Evolutionary conservation across 2,113 vertebrate genomes (phyloP).

Genomic region (Felis chaus): DNA sequence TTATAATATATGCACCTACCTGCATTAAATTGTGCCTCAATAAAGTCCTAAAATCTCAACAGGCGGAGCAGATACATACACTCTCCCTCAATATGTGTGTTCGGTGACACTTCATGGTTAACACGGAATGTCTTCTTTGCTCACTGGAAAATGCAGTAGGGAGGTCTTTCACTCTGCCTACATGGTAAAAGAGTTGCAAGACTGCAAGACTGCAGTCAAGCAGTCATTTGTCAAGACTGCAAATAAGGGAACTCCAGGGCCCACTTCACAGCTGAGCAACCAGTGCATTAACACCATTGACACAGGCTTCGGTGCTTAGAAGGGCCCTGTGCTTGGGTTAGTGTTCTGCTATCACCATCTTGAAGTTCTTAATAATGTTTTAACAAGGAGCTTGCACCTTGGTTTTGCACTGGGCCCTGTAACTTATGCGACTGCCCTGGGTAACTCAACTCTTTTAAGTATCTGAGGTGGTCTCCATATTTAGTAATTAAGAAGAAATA

Average conservation of each 20-base stretch:
- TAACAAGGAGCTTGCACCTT: background rate
- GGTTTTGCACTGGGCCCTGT: background rate
- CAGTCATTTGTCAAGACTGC: background rate
- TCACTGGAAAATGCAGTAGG: background rate
- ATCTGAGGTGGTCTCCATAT: background rate
- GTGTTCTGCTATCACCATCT: background rate
- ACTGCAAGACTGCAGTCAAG: background rate
- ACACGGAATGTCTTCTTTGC: background rate
- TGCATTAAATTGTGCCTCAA: background rate
- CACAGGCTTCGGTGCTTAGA: background rate
- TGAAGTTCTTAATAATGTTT: background rate
- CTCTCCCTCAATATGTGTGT: background rate
- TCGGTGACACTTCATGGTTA: background rate
- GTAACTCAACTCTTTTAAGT: background rate
- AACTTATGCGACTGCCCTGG: background rate
- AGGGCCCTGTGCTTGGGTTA: background rate
- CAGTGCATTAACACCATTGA: background rate
- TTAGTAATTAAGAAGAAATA: background rate
- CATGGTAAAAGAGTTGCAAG: background rate
- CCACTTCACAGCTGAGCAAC: background rate
- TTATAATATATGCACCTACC: background rate
- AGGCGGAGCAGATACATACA: background rate
- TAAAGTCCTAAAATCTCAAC: background rate
- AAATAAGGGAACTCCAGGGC: background rate
- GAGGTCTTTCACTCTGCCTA: background rate